Percentiles rank a stretch among this genome's conserved stretches.
Evolutionary conservation across 2,113 vertebrate genomes (phyloP).

Genomic region (Rhinolophus sinicus): DNA sequence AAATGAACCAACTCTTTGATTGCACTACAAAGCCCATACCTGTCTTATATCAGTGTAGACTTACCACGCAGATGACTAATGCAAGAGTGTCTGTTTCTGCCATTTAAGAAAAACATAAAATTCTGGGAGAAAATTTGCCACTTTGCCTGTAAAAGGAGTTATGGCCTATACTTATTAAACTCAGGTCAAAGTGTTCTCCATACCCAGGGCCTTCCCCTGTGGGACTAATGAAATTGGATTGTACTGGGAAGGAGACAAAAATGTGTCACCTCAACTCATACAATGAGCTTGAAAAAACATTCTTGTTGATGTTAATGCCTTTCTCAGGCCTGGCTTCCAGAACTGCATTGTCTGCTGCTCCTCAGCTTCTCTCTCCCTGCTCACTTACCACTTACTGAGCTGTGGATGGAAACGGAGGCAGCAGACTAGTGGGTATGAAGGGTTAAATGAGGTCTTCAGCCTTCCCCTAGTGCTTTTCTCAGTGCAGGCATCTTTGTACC

Average conservation of each 20-base stretch:
- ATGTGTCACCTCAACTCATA: not conserved
- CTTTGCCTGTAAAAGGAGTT: not conserved
- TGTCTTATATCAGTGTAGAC: not conserved
- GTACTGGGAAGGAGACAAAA: not conserved
- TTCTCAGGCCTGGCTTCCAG: not conserved
- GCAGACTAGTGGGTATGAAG: not conserved
- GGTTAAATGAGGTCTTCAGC: not conserved
- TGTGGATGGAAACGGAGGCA: not conserved
- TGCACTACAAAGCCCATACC: not conserved
- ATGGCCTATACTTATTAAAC: not conserved
- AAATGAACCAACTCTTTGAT: not conserved
- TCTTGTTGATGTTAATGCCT: not conserved
- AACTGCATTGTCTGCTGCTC: accelerated
- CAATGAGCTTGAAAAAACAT: not conserved
- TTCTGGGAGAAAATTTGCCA: not conserved
- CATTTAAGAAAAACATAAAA: not conserved
- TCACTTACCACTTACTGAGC: not conserved
- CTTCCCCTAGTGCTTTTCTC: not conserved
- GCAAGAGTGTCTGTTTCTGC: not conserved
- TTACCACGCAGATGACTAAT: not conserved
- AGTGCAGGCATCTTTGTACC: not conserved
- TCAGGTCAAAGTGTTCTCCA: not conserved
- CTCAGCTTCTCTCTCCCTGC: not conserved
- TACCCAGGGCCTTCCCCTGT: not conserved
- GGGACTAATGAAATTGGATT: not conserved